Evolutionary conservation across 2,888 invertebrate genomes (phyloP), one percentile per base, ranked within the genome.

Genomic region (Ganaspis brasiliensis): DNA sequence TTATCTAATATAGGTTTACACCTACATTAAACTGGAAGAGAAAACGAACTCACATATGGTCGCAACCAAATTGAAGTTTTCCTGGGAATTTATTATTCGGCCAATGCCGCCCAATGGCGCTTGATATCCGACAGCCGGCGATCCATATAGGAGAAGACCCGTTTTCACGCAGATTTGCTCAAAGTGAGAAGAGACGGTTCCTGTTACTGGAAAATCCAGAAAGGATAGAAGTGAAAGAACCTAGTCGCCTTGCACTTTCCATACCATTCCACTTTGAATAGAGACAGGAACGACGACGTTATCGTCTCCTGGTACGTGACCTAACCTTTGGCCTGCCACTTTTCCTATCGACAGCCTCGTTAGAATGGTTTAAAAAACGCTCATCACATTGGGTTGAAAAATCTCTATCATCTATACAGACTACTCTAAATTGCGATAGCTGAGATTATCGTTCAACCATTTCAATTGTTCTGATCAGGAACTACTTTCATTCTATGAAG

Each of bases 281-380:
- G 83, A 79, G 72, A 37, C 73, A 59, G 81, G 79, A 61, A 82
- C 76, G 84, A 84, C 78, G 82, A 82, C 85, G 89, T 89, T 89
- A 89, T 89, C 87, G 87, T 83, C 75, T 80, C 73, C 78, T 80
- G 78, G 83, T 88, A 89, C 89, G 89, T 89, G 89, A 89, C 87
- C 84, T 79, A 74, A 76, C 80, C 83, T 80, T 81, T 80, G 75
- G 76, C 76, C 82, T 77, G 80, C 77, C 81, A 83, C 85, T 87
- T 88, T 86, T 84, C 82, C 79, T 79, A 80, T 74, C 21, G 12
- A 12, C 9, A 52, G 12, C 31, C 19, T 55, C 71, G 71, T 72
- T 72, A 55, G 12, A 12, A 45, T 24, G 40, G 24, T 0, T 67
- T 21, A 67, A 67, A 19, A 67, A 45, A 24, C 8, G 21, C 37